Percentiles rank a stretch among this genome's conserved stretches.
phyloP scores from a whole-genome alignment of 2,888 invertebrate species.

The Disparrhopalites patrizii region DNA sequence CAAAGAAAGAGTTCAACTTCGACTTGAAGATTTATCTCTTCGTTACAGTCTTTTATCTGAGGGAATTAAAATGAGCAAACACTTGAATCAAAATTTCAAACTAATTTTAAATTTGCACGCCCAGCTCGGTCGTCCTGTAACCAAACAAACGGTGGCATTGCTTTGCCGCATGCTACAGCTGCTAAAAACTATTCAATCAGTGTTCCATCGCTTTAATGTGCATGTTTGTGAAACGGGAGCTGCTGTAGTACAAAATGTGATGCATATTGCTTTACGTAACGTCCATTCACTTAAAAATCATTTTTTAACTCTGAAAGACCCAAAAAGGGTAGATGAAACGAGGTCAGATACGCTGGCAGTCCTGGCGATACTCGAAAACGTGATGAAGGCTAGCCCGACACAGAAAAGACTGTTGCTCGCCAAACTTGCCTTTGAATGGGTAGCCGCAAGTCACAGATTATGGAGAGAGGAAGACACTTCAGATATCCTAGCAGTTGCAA shows the following conservation, averaged over 20 bases:
- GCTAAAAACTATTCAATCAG: conserved; percentile 69
- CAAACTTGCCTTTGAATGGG: conserved; percentile 65
- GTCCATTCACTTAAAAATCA: conserved; percentile 18
- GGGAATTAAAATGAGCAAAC: conserved; percentile 67
- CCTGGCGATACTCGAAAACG: conserved; percentile 54
- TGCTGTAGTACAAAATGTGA: conserved; percentile 73
- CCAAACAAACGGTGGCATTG: conserved; percentile 67
- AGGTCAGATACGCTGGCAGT: conserved; percentile 36
- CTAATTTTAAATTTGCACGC: conserved; percentile 66
- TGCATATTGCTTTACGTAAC: conserved; percentile 65
- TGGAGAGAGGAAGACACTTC: conserved; percentile 59
- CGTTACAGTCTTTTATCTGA: conserved; percentile 59
- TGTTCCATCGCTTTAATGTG: conserved; percentile 65
- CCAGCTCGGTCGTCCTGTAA: conserved; percentile 69
- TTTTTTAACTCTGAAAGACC: conserved; percentile 4
- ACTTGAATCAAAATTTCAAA: conserved; percentile 60
- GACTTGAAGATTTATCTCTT: conserved; percentile 58
- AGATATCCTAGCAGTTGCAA: conserved; percentile 60
- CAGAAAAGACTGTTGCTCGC: conserved; percentile 63
- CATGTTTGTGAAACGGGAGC: conserved; percentile 68
- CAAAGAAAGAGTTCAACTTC: conserved; percentile 54
- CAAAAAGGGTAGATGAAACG: conserved; percentile 25
- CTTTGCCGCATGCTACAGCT: conserved; percentile 78
- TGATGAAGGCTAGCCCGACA: conserved; percentile 59
- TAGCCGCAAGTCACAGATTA: conserved; percentile 51